A percentile compares a stretch with the other conserved stretches of the same genome.
Evolutionary conservation across 2,113 vertebrate genomes (phyloP).

Genomic region (Corvus moneduloides): DNA sequence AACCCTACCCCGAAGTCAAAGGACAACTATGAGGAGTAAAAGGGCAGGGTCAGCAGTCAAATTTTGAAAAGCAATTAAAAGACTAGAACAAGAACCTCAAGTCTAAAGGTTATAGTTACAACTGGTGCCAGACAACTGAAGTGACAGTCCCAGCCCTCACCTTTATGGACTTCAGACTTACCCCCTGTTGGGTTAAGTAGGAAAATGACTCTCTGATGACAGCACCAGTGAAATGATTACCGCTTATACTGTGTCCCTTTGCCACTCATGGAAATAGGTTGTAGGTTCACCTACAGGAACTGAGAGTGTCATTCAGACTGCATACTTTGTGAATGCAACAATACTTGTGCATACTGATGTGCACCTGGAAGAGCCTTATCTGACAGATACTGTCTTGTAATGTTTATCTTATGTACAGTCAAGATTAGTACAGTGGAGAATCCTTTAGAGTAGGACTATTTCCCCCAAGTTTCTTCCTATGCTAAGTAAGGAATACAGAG

Average conservation of each 20-base stretch:
- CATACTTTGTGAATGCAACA: neutral
- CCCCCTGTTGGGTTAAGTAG: neutral
- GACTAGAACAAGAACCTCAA: neutral
- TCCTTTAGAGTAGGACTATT: neutral
- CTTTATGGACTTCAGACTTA: neutral
- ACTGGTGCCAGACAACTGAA: neutral
- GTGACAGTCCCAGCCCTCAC: neutral
- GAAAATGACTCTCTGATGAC: neutral
- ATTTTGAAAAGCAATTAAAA: neutral
- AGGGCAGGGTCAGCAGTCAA: neutral
- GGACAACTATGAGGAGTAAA: neutral
- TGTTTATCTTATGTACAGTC: neutral
- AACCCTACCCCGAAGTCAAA: neutral
- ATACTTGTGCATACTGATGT: neutral
- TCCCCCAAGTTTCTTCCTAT: neutral
- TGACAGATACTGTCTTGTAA: neutral
- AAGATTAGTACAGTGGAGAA: neutral
- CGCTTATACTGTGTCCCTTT: neutral
- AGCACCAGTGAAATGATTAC: neutral
- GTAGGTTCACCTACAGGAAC: neutral
- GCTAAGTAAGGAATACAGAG: neutral
- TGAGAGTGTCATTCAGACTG: neutral
- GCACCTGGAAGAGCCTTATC: neutral
- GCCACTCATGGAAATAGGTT: neutral
- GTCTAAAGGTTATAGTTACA: conserved; percentile 1